Percentiles rank a stretch among this genome's conserved stretches.
These are phyloP conservation scores for Tetropium fuscum DNA, from an alignment of 2,888 invertebrate genomes.

Conservation along the genomic window DNA sequence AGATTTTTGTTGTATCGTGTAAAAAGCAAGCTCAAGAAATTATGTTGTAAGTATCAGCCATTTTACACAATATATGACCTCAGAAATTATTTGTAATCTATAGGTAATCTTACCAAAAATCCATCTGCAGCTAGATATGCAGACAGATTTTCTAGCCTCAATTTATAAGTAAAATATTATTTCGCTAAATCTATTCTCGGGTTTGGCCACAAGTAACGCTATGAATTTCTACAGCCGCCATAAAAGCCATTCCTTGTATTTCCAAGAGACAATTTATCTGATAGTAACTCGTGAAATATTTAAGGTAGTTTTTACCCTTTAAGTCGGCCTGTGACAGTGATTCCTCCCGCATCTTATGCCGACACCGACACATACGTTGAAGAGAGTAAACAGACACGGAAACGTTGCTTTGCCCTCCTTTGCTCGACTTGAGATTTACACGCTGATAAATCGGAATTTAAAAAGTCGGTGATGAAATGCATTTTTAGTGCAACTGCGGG, in stretches of 20 bases:
- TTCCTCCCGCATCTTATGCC: slow-evolving; percentile 44
- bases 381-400: slow-evolving; percentile 46
- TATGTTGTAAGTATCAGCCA: no score
- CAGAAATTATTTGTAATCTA: no score
- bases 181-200: no score
- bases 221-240: slow-evolving; percentile 15
- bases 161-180: no score
- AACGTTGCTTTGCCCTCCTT: slow-evolving; percentile 33
- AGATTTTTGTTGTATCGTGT: no score
- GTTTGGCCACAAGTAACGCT: no score
- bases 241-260: slow-evolving; percentile 50
- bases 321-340: slow-evolving; percentile 49
- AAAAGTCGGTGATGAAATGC: slow-evolving; percentile 34
- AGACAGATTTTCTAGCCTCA: no score
- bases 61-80: no score
- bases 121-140: no score
- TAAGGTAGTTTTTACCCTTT: slow-evolving; percentile 55
- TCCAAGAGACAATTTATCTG: slow-evolving; percentile 58
- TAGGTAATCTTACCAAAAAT: no score
- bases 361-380: slow-evolving; percentile 46
- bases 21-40: no score
- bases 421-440: slow-evolving; percentile 29
- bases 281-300: slow-evolving; percentile 57
- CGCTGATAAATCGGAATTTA: slow-evolving; percentile 38
- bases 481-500: slow-evolving; percentile 12